Percentiles rank a stretch among this genome's conserved stretches.
Conservation (phyloP, 2,888 invertebrate genomes). For the Lordiphosa fenestrarum region DNA sequence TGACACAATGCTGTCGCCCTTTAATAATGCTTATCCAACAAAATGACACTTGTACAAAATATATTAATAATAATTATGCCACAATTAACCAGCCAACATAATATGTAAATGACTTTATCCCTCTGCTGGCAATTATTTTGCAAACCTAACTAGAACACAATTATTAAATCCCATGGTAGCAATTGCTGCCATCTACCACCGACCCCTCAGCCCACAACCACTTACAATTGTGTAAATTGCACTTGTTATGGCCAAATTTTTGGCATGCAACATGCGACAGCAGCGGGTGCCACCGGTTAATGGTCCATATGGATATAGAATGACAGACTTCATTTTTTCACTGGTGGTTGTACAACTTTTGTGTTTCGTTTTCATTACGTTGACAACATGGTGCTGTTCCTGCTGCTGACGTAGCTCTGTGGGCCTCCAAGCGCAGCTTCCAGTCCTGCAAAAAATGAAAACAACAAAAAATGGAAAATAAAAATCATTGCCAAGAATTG, state of each 20-base stretch:
- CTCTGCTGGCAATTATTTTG: slow-evolving; percentile 2
- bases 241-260: slow-evolving; percentile 87
- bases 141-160: slow-evolving; percentile 27
- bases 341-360: slow-evolving; percentile 41
- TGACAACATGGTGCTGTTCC: slow-evolving; percentile 41
- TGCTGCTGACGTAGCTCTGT: slow-evolving; percentile 17
- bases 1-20: slow-evolving; percentile 20
- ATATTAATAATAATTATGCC: slow-evolving; percentile 30
- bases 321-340: slow-evolving; percentile 81
- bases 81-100: slow-evolving; percentile 33
- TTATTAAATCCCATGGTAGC: slow-evolving; percentile 27
- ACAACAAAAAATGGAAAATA: slow-evolving; percentile 40
- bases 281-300: slow-evolving; percentile 81
- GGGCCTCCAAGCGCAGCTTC: slow-evolving; percentile 6
- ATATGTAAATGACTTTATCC: slow-evolving; percentile 4
- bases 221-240: slow-evolving; percentile 88
- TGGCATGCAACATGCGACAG: slow-evolving; percentile 86
- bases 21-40: slow-evolving; percentile 9
- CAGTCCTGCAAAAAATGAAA: slow-evolving; percentile 48
- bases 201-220: slow-evolving; percentile 37
- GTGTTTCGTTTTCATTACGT: slow-evolving; percentile 76
- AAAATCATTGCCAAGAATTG: slow-evolving; percentile 36
- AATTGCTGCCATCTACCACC: slow-evolving; percentile 7
- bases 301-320: slow-evolving; percentile 82
- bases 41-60: slow-evolving; percentile 27